A percentile compares a stretch with the other conserved stretches of the same genome.
These are phyloP conservation scores for Heliangelus exortis DNA, from an alignment of 2,797 vertebrate genomes.

Conservation along the genomic window DNA sequence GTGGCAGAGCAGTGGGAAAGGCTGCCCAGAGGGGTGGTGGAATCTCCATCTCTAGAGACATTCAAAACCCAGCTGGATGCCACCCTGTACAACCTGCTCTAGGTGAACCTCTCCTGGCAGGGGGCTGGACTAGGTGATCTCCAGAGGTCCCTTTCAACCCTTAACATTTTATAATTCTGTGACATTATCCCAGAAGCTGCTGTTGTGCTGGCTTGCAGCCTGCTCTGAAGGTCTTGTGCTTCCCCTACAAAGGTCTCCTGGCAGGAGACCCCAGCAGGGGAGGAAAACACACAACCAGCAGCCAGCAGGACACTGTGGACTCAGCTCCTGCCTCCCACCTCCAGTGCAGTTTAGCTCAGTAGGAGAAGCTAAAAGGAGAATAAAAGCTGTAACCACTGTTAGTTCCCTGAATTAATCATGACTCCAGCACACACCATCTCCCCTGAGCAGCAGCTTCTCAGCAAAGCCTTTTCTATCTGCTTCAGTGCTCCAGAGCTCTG, in stretches of 20 bases:
- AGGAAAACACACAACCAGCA: neutral
- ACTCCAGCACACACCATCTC: neutral
- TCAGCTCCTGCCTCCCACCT: neutral
- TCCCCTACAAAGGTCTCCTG: neutral
- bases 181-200: neutral
- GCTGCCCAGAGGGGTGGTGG: too few relatives aligned
- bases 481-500: neutral
- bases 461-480: neutral
- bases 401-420: constrained; percentile 43
- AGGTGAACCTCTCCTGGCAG: too few relatives aligned
- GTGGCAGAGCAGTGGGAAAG: too few relatives aligned
- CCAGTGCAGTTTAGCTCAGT: neutral
- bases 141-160: too few relatives aligned
- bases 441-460: neutral
- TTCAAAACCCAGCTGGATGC: too few relatives aligned
- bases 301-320: neutral
- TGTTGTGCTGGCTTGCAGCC: neutral
- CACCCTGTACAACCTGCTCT: too few relatives aligned
- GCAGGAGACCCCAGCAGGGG: neutral
- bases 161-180: too few relatives aligned
- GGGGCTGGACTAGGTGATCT: too few relatives aligned
- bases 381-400: constrained; percentile 1
- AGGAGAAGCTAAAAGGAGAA: neutral
- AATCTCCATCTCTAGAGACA: too few relatives aligned
- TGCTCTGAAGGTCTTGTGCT: neutral